phyloP scores from a whole-genome alignment of 2,888 invertebrate species.

The Parapristionchus giblindavisi region DNA sequence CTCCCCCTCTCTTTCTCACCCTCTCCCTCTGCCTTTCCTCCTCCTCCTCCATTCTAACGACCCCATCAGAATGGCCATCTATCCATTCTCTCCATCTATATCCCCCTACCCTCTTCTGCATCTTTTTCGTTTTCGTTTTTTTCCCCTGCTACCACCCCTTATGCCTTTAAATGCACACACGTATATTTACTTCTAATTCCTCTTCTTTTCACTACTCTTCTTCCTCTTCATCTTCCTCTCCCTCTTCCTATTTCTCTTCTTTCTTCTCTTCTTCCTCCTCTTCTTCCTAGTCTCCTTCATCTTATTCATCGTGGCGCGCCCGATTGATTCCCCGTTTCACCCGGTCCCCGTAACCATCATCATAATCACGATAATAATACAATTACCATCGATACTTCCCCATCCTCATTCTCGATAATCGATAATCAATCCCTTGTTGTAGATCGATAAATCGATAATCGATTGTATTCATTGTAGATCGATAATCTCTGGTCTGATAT shows the following conservation, averaged over 20 bases:
- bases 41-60: too few species aligned
- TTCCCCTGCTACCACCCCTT: neutral
- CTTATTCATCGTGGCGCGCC: slow-evolving; percentile 37
- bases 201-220: slow-evolving; percentile 35
- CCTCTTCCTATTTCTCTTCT: slow-evolving; percentile 16
- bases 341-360: slow-evolving; percentile 17
- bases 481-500: too few species aligned
- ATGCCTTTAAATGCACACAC: neutral
- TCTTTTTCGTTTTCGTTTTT: neutral
- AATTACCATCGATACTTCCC: too few species aligned
- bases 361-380: too few species aligned
- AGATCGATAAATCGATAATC: too few species aligned
- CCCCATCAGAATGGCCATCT: too few species aligned
- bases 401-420: too few species aligned
- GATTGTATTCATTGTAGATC: too few species aligned
- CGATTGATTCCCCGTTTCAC: slow-evolving; percentile 24
- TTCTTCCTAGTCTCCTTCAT: slow-evolving; percentile 42
- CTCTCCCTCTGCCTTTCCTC: neutral
- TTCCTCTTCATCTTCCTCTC: slow-evolving; percentile 35
- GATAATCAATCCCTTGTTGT: too few species aligned
- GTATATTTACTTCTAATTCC: slow-evolving; percentile 24
- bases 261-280: slow-evolving; percentile 40
- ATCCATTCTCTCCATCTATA: slow-evolving; percentile 26
- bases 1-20: slow-evolving; percentile 14
- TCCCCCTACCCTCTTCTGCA: neutral